A percentile compares a stretch with the other conserved stretches of the same genome.
phyloP scores from a whole-genome alignment of 1,140 invertebrate species.

The Drosophila asahinai region DNA sequence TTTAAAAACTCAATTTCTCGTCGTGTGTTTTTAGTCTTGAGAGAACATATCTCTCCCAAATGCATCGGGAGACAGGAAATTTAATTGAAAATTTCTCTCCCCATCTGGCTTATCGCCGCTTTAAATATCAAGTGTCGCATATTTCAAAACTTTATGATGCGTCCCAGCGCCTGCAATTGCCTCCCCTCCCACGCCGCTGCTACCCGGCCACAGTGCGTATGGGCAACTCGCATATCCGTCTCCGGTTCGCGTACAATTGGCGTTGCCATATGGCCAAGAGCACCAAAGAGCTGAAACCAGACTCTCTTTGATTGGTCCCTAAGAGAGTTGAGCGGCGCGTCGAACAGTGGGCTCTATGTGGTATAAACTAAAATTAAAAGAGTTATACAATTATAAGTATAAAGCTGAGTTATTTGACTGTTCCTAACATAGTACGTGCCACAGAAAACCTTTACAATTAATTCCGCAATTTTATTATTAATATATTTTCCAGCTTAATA shows the following conservation, averaged over 20 bases:
- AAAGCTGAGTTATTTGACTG: too few relatives aligned
- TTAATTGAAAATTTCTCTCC: conserved; percentile 11
- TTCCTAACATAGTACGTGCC: too few relatives aligned
- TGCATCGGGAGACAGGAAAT: not conserved
- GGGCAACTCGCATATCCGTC: conserved; percentile 52
- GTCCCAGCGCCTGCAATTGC: not conserved
- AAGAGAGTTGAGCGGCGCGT: conserved; percentile 32
- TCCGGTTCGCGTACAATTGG: conserved; percentile 47
- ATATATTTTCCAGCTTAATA: not conserved
- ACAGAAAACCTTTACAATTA: too few relatives aligned
- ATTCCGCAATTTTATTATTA: not conserved
- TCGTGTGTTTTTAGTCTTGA: not conserved
- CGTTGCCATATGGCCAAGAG: conserved; percentile 70
- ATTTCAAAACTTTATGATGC: conserved; percentile 37
- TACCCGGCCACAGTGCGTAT: conserved; percentile 32
- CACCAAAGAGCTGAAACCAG: conserved; percentile 59
- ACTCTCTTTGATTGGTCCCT: conserved; percentile 61
- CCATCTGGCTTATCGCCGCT: not conserved
- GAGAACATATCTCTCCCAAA: not conserved
- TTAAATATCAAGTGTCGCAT: conserved; percentile 19
- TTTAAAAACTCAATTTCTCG: not conserved
- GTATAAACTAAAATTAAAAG: not conserved
- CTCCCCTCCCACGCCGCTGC: not conserved
- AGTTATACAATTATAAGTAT: too few relatives aligned
- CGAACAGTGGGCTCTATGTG: conserved; percentile 20